Evolutionary conservation across 1,140 invertebrate species (phyloP).

Genomic region (Alviniconcha marisindica): DNA sequence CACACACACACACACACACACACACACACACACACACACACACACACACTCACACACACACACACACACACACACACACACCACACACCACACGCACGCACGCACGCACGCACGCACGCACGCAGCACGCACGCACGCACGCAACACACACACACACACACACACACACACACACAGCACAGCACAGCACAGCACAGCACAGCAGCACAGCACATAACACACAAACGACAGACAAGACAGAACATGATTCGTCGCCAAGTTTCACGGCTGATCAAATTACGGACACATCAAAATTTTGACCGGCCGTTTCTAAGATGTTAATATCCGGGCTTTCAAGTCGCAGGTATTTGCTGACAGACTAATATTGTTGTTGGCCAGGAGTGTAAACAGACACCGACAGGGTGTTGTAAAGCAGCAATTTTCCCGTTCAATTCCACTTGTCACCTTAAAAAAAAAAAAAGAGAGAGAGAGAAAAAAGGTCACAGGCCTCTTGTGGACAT

Average conservation of each 20-base stretch:
- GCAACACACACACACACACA: no score
- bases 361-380: background rate
- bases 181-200: background rate
- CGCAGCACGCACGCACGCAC: no score
- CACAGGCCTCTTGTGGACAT: background rate
- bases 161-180: no score
- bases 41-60: background rate
- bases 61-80: background rate
- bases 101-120: background rate
- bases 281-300: background rate
- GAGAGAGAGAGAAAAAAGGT: background rate
- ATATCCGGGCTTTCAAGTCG: background rate
- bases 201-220: background rate
- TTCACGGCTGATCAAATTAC: background rate
- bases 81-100: background rate
- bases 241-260: background rate
- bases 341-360: background rate
- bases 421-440: constrained; percentile 21
- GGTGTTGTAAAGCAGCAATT: constrained; percentile 14
- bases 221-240: background rate
- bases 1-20: constrained; percentile 16
- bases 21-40: background rate
- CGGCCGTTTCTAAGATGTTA: background rate
- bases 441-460: background rate
- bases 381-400: constrained; percentile 8